phyloP scores from a whole-genome alignment of 2,888 invertebrate genomes.

The Harpagoxenus sublaevis region DNA sequence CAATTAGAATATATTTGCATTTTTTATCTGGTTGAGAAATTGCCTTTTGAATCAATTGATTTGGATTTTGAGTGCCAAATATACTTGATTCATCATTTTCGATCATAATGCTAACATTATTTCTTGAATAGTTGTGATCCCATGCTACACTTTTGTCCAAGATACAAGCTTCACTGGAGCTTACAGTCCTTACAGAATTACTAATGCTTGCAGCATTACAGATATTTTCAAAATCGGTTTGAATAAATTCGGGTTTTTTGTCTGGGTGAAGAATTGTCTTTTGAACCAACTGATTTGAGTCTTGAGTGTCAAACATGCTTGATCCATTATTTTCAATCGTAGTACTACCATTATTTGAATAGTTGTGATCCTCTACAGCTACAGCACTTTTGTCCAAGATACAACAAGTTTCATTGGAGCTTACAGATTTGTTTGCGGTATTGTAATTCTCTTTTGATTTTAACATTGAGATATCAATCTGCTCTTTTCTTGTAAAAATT shows the following conservation, averaged over 20 bases:
- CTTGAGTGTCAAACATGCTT: not conserved
- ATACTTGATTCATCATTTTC: not conserved
- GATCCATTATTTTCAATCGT: not conserved
- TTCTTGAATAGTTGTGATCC: not conserved
- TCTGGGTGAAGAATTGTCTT: not conserved
- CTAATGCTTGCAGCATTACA: not conserved
- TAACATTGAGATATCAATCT: not conserved
- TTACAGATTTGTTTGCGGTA: not conserved
- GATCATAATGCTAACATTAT: not conserved
- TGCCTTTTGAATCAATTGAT: not conserved
- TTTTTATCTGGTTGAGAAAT: not conserved
- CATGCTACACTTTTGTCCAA: not conserved
- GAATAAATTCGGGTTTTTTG: not conserved
- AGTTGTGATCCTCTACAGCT: not conserved
- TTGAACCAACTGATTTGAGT: not conserved
- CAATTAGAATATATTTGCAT: not conserved
- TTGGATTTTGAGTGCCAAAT: not conserved
- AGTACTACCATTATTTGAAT: not conserved
- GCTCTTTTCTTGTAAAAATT: not conserved
- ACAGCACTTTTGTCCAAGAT: not conserved
- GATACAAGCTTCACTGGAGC: not conserved
- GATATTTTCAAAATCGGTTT: not conserved
- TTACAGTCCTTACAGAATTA: not conserved
- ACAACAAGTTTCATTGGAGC: not conserved
- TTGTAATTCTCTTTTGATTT: not conserved